Evolutionary conservation across 35 echinoderm and acorn worm genomes (phyloP).

Genomic region (Apostichopus californicus): DNA sequence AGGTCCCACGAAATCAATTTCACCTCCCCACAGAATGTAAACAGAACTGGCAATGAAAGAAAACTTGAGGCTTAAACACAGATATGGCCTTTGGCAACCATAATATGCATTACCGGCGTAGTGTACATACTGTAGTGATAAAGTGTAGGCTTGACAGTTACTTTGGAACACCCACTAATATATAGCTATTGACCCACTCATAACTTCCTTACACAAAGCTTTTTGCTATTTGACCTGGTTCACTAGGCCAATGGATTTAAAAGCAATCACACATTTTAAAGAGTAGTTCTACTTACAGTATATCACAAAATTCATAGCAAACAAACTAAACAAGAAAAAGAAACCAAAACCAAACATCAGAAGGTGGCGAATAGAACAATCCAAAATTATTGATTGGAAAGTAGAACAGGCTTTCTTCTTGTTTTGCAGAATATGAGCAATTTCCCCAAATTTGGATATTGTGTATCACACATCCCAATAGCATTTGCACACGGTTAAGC

Average conservation of each 20-base stretch:
- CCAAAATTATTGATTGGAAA: neutral
- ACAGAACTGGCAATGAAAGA: too few relatives aligned
- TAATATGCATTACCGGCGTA: too few relatives aligned
- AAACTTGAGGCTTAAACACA: too few relatives aligned
- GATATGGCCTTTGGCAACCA: too few relatives aligned
- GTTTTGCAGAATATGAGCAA: too few relatives aligned
- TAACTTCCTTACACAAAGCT: slow-evolving; percentile 10
- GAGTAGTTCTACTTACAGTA: neutral
- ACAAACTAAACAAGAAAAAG: neutral
- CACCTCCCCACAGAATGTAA: too few relatives aligned
- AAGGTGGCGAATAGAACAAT: neutral
- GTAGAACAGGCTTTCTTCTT: too few relatives aligned
- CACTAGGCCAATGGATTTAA: neutral
- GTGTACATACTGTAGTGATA: too few relatives aligned
- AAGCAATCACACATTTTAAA: neutral
- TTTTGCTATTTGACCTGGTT: slow-evolving; percentile 2
- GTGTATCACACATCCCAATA: too few relatives aligned
- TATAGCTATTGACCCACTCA: neutral
- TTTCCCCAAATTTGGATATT: too few relatives aligned
- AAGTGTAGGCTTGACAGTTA: neutral
- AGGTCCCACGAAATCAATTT: too few relatives aligned
- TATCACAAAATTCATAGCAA: neutral
- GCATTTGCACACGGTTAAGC: too few relatives aligned
- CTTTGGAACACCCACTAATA: slow-evolving; percentile 11
- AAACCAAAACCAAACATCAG: neutral